Conservation (phyloP, 1,140 invertebrate genomes). For the Megalopta genalis region DNA sequence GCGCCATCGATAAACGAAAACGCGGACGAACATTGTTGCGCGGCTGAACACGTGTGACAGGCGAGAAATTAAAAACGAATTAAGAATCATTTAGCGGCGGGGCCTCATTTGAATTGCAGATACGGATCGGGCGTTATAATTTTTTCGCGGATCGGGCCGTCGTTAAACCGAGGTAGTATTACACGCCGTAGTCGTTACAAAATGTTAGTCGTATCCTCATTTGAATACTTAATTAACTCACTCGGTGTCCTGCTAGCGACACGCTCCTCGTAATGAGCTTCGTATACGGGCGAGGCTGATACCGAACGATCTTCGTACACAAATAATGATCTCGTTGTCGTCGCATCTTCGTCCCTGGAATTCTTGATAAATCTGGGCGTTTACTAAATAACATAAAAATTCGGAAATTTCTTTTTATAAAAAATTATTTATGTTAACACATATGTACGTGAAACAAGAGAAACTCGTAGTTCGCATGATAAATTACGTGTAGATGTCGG, state of each 20-base stretch:
- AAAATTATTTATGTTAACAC: too few species aligned
- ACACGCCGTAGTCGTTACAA: neutral
- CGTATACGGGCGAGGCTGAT: neutral
- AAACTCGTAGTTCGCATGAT: too few species aligned
- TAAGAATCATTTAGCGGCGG: neutral
- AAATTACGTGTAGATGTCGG: too few species aligned
- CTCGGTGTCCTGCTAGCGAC: neutral
- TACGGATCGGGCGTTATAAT: neutral
- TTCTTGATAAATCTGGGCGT: neutral
- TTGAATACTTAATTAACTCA: conserved; percentile 29
- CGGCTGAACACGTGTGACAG: neutral
- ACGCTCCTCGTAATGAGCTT: neutral
- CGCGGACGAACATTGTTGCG: neutral
- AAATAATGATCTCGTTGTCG: neutral
- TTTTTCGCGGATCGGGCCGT: neutral
- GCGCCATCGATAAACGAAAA: neutral
- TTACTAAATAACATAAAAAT: too few species aligned
- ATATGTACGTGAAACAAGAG: too few species aligned
- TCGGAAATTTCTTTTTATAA: too few species aligned
- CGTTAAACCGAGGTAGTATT: neutral
- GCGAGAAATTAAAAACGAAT: neutral
- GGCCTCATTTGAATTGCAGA: neutral
- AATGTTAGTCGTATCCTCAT: conserved; percentile 18
- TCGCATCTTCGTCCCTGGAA: neutral
- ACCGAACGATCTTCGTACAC: neutral